Evolutionary conservation across 37 sponge, comb jelly and placozoan species (phyloP).

Genomic region (Chondrilla cf. caribensis): DNA sequence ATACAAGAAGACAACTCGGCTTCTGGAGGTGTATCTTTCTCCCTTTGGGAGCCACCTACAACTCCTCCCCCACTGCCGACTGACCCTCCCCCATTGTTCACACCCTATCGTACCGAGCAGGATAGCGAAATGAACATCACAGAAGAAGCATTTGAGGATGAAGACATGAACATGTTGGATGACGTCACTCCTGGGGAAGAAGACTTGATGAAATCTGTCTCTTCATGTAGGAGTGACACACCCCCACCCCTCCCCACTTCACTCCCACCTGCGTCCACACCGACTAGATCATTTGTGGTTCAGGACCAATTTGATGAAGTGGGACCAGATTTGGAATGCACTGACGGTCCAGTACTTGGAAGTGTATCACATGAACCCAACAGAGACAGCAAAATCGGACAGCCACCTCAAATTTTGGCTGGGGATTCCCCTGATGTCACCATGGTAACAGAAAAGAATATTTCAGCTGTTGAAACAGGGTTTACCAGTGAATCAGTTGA

Average conservation of each 20-base stretch:
- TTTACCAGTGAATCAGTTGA: background rate
- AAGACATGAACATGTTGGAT: background rate
- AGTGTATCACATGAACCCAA: background rate
- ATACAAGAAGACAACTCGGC: background rate
- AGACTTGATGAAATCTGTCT: too few species aligned
- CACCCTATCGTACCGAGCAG: background rate
- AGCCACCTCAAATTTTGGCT: background rate
- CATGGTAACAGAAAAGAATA: too few species aligned
- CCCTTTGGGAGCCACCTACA: background rate
- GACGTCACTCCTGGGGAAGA: background rate
- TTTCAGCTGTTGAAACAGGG: background rate
- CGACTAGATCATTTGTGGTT: background rate
- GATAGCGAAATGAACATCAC: background rate
- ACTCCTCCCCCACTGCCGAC: slow-evolving; percentile 9
- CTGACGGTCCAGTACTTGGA: background rate
- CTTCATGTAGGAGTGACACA: background rate
- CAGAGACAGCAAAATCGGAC: background rate
- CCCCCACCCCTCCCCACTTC: slow-evolving; percentile 19
- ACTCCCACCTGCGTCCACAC: background rate
- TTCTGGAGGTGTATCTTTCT: background rate
- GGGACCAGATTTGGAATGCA: too few species aligned
- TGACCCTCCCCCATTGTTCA: slow-evolving; percentile 15
- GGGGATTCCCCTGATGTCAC: background rate
- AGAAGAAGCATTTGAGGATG: background rate
- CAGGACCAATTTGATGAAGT: too few species aligned